These are phyloP conservation scores for Gastracanthus pulcherrimus DNA, from an alignment of 2,888 invertebrate genomes.

Conservation along the genomic window DNA sequence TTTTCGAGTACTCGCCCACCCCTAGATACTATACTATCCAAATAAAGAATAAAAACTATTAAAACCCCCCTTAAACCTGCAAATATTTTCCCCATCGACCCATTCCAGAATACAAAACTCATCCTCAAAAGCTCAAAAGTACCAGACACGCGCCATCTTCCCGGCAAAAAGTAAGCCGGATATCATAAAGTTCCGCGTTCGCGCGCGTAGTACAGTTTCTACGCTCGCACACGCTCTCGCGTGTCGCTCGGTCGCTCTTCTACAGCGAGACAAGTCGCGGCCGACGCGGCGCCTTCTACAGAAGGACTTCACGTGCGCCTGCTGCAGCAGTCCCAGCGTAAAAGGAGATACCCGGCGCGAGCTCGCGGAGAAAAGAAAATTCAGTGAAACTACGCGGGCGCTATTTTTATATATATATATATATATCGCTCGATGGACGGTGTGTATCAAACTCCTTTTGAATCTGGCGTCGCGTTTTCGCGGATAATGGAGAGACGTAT, in stretches of 20 bases:
- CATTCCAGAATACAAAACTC: too few species aligned
- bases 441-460: too few species aligned
- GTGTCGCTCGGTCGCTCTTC: neutral
- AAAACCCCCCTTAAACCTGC: too few species aligned
- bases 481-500: neutral
- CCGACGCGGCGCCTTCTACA: neutral
- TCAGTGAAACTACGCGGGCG: constrained; percentile 33
- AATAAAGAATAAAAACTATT: too few species aligned
- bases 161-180: constrained; percentile 40
- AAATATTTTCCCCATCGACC: too few species aligned
- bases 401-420: constrained; percentile 28
- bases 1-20: too few species aligned
- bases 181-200: constrained; percentile 45
- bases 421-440: too few species aligned
- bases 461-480: neutral
- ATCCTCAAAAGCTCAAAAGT: too few species aligned
- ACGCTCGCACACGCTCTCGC: neutral
- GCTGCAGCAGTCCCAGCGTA: neutral
- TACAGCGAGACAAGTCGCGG: neutral
- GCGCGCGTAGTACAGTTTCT: constrained; percentile 19
- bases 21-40: too few species aligned
- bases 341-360: neutral
- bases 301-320: neutral
- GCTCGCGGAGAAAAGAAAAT: constrained; percentile 4
- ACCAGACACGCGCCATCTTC: neutral